These are phyloP conservation scores for Drosophila borealis DNA, from an alignment of 2,888 invertebrate genomes.

Conservation along the genomic window DNA sequence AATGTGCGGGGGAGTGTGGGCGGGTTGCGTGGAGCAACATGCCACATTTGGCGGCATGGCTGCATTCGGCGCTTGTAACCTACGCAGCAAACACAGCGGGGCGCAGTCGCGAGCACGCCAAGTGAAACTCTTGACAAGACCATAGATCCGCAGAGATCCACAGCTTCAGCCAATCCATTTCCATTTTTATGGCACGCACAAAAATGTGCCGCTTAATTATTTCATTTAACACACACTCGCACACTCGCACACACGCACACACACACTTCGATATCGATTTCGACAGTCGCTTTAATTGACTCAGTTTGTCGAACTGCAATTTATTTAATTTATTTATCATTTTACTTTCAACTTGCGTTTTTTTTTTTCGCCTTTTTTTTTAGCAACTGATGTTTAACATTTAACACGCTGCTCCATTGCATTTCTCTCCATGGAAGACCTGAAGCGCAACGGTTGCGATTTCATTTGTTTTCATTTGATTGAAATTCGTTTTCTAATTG, in stretches of 20 bases:
- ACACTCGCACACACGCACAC: slow-evolving; percentile 11
- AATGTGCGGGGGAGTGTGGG: not conserved
- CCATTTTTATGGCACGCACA: slow-evolving; percentile 58
- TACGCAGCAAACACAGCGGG: slow-evolving; percentile 12
- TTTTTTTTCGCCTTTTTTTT: slow-evolving; percentile 19
- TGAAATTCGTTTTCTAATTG: slow-evolving; percentile 28
- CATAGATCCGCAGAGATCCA: slow-evolving; percentile 26
- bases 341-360: slow-evolving; percentile 64
- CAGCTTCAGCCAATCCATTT: slow-evolving; percentile 32
- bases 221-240: slow-evolving; percentile 29
- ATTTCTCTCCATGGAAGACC: slow-evolving; percentile 35
- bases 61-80: slow-evolving; percentile 7
- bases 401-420: slow-evolving; percentile 42
- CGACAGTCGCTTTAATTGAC: slow-evolving; percentile 49
- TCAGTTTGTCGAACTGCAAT: slow-evolving; percentile 72
- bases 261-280: slow-evolving; percentile 35
- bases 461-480: slow-evolving; percentile 43
- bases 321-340: slow-evolving; percentile 57
- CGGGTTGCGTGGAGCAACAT: slow-evolving; percentile 5
- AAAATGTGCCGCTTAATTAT: slow-evolving; percentile 50
- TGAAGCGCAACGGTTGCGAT: slow-evolving; percentile 49
- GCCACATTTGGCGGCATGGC: slow-evolving; percentile 40
- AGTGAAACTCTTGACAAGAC: slow-evolving; percentile 55
- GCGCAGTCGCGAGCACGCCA: slow-evolving; percentile 33
- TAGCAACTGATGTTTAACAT: slow-evolving; percentile 26